Evolutionary conservation across 2,797 vertebrate species (phyloP), one percentile per base, ranked within the genome.

Genomic region (Xenops minutus): DNA sequence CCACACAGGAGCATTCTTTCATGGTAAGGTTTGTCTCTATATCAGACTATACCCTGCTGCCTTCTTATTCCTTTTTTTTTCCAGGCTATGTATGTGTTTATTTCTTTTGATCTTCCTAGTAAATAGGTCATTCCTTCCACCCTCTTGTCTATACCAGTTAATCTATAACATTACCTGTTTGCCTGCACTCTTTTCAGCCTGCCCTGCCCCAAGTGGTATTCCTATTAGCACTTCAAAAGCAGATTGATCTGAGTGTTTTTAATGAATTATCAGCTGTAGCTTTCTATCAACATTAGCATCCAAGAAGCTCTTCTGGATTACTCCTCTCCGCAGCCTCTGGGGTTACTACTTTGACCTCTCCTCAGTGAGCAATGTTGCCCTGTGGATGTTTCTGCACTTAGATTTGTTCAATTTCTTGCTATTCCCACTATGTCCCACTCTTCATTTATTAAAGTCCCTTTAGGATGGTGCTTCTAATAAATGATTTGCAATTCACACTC

Each of bases 181-280:
- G 55, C 55, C 59, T 56, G 49, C 17, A 52, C 92, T 78, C 77
- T 86, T 84, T 64, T 73, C 72, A 62, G 52, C 46, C 80, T 75
- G 76, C 73, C 9, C 36, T 88, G 69, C 79, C 83, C 44, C 55
- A 52, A 62, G 79, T 78, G 76, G 44, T 76, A 59, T 83, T 89
- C 36, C 52, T 83, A 92, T 96, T 84, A 97, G 58, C 88, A 96
- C 73, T 95, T 97, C 94, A 95, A 97, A 94, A 90, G 75, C 77
- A 48, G 37, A 80, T 92, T 85, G 51, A 85, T 94, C 52, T 75
- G 48, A 9, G 4, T 5, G 14, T 78, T 92, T 91, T 72, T 5
- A 89, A 93, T 67, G 39, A 90, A 81, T 84, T 93, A 68, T 90
- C 80, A 89, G 49, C 64, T 58, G 49, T 67, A 71, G 24, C 61